These are phyloP conservation scores for Malthinus seriepunctatus DNA, from an alignment of 2,888 invertebrate genomes.

Conservation along the genomic window DNA sequence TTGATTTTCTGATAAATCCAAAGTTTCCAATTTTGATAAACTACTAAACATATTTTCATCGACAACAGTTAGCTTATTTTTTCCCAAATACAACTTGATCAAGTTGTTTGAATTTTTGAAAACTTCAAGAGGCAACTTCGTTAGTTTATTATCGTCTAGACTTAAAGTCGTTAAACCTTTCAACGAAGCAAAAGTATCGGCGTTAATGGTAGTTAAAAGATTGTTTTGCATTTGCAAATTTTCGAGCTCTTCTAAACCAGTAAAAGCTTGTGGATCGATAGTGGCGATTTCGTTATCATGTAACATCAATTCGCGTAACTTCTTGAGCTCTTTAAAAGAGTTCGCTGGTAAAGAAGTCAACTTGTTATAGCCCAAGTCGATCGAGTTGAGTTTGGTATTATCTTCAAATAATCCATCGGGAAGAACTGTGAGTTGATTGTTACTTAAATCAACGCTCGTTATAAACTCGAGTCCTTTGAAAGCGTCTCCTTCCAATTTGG, in stretches of 20 bases:
- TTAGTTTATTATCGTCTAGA: background rate
- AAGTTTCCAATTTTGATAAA: too few relatives aligned
- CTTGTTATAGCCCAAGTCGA: slow-evolving; percentile 1
- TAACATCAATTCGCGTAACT: background rate
- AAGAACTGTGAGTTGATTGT: slow-evolving; percentile 2
- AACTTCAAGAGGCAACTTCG: background rate
- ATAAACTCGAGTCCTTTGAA: slow-evolving; percentile 4
- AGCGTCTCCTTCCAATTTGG: background rate
- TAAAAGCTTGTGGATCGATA: background rate
- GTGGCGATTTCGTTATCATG: background rate
- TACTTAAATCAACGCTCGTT: slow-evolving; percentile 6
- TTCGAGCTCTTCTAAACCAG: background rate
- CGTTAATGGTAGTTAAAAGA: background rate
- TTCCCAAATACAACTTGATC: background rate
- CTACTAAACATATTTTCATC: too few relatives aligned
- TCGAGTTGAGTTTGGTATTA: background rate
- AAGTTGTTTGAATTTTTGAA: background rate
- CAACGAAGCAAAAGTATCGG: background rate
- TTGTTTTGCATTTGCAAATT: background rate
- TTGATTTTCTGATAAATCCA: too few relatives aligned
- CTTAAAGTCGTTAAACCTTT: background rate
- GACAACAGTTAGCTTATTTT: too few relatives aligned
- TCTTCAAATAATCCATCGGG: slow-evolving; percentile 1
- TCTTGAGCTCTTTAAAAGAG: background rate
- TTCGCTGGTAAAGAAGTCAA: background rate